These are phyloP conservation scores for Heteractis magnifica DNA, from an alignment of 92 coral and sea anemone genomes.

Conservation along the genomic window DNA sequence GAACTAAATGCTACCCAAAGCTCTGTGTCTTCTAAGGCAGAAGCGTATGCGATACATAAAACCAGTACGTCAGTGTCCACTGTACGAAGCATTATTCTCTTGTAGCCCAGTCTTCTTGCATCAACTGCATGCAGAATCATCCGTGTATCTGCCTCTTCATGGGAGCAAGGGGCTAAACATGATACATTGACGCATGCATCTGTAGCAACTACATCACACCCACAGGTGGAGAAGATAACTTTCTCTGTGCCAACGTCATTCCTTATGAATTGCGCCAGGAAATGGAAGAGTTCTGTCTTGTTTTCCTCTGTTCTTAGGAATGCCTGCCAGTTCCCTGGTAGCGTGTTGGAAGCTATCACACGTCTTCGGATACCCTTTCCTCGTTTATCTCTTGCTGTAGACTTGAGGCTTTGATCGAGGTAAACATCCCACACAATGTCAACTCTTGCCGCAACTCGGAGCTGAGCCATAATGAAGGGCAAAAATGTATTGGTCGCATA, in stretches of 20 bases:
- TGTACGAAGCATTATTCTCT: neutral
- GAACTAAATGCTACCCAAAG: conserved; percentile 33
- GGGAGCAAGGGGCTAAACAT: neutral
- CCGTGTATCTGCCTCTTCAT: conserved; percentile 18
- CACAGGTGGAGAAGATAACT: conserved; percentile 6
- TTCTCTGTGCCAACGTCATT: neutral
- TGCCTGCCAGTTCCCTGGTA: conserved; percentile 20
- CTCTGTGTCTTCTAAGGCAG: neutral
- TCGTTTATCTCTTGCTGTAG: neutral
- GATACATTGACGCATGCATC: neutral
- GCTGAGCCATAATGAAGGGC: conserved; percentile 48
- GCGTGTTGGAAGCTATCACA: neutral
- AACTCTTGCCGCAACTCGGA: conserved; percentile 3
- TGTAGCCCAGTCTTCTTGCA: neutral
- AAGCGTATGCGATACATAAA: neutral
- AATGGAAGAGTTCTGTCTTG: conserved; percentile 24
- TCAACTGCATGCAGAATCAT: conserved; percentile 12
- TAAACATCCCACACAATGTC: neutral
- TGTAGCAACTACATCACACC: neutral
- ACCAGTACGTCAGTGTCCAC: conserved; percentile 46
- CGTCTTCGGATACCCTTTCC: conserved; percentile 12
- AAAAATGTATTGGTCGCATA: conserved; percentile 50
- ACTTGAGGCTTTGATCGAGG: neutral
- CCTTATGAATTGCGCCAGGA: neutral
- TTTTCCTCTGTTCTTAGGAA: neutral